Percentiles rank a stretch among this genome's conserved stretches.
Evolutionary conservation across 2,888 invertebrate species (phyloP).

Genomic region (Eilema caniola): DNA sequence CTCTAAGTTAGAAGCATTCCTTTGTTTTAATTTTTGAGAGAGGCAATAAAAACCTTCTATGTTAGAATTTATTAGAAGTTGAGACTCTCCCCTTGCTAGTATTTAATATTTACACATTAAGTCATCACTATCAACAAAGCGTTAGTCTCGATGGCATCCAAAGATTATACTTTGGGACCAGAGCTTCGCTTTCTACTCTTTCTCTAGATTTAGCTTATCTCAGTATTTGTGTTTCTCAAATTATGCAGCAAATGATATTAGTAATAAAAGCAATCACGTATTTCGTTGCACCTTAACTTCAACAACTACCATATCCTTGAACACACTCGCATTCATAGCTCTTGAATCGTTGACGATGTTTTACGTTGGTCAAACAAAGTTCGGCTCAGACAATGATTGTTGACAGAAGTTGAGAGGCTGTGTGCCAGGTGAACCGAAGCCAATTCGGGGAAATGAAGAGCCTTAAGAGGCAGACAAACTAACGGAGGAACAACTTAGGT

Average conservation of each 20-base stretch:
- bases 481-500: slow-evolving; percentile 35
- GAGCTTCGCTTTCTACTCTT: background rate
- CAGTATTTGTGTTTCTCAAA: background rate
- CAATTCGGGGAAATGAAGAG: slow-evolving; percentile 47
- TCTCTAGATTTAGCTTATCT: background rate
- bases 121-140: background rate
- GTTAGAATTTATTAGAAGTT: background rate
- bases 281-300: background rate
- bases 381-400: slow-evolving; percentile 52
- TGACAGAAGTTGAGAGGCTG: slow-evolving; percentile 56
- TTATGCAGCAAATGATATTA: background rate
- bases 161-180: background rate
- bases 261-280: background rate
- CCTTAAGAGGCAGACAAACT: slow-evolving; percentile 46
- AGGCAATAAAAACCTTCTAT: background rate
- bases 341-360: slow-evolving; percentile 43
- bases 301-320: slow-evolving; percentile 32
- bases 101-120: no score
- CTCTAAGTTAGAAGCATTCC: background rate
- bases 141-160: background rate
- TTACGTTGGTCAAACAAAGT: slow-evolving; percentile 54
- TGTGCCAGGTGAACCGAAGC: slow-evolving; percentile 46
- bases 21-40: background rate
- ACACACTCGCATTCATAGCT: slow-evolving; percentile 27
- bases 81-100: background rate